Percentiles rank a stretch among this genome's conserved stretches.
These are phyloP conservation scores for Atta cephalotes DNA, from an alignment of 1,140 invertebrate genomes.

Conservation along the genomic window DNA sequence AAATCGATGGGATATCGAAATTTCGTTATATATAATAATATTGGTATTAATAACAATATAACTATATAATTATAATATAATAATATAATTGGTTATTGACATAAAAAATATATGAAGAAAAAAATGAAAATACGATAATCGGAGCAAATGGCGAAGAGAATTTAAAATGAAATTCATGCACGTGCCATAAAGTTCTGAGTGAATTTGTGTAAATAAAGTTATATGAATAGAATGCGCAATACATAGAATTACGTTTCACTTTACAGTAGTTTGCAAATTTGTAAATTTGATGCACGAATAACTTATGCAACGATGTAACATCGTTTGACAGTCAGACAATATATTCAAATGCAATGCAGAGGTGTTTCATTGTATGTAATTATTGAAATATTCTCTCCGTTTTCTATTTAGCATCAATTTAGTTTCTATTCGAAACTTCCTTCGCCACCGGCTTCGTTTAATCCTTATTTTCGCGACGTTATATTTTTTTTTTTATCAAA, in stretches of 20 bases:
- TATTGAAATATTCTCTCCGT: background rate
- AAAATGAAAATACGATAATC: background rate
- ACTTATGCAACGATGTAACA: background rate
- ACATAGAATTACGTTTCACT: slow-evolving; percentile 1
- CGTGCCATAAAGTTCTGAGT: background rate
- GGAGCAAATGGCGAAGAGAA: background rate
- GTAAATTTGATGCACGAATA: background rate
- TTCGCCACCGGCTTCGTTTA: background rate
- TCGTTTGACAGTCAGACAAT: background rate
- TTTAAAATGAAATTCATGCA: background rate
- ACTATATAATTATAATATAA: background rate
- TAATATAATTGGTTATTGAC: background rate
- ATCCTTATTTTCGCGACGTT: background rate
- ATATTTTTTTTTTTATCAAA: background rate
- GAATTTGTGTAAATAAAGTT: background rate
- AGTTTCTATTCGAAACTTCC: background rate
- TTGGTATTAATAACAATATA: too few relatives aligned
- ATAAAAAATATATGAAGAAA: background rate
- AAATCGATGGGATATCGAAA: background rate
- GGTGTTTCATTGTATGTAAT: background rate
- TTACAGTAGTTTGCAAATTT: background rate
- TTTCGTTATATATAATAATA: background rate
- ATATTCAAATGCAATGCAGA: slow-evolving; percentile 12
- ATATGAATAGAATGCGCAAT: background rate
- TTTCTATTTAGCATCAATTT: background rate